Base-by-base conservation (phyloP, 1,140 invertebrate genomes). In the Drosophila murphyi region DNA sequence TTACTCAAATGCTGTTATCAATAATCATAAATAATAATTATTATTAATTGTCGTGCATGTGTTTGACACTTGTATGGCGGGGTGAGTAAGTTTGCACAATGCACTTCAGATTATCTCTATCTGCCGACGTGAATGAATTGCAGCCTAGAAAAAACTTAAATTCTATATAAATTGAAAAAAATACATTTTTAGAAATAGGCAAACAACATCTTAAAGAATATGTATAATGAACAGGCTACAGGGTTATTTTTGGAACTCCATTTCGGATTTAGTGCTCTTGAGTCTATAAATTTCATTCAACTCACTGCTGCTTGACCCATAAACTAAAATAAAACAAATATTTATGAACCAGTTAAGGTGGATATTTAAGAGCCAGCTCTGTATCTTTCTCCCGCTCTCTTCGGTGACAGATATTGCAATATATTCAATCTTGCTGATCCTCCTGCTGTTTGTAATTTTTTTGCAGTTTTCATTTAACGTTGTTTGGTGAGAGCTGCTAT, bases 401-500 rank as follows among this genome's bases (percentile, higher is more conserved):
- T 41, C 12, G 34, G 32, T 52, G 41, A 45, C 72, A 32, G 67
- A 63, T 74, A 74, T 70, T 62, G 34, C 50, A 51, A 34, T 72
- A 52, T 65, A 52, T 65, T 47, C 7, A 35, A 7, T 32, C 41
- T 29, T 41, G 34, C 32, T n/a, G 31, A 34, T 45, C 20, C 37
- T 59, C 29, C 39, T 41, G 37, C 48, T 43, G 50, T 62, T 78
- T 86, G 20, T 20, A 20, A 86, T 87, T 86, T 76, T 82, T 83
- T 82, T 76, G 72, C 79, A 76, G 79, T 20, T 88, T 82, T 87
- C 76, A 86, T 82, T 87, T 86, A 87, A 79, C 82, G 82, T 68
- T 79, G 76, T 76, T 73, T 68, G 69, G 52, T 52, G 79, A 78
- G 70, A 68, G 68, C 79, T n/a, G 79, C 76, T 67, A 81, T 82